Evolutionary conservation across 2,113 vertebrate species (phyloP).

Genomic region (Anolis sagrei): DNA sequence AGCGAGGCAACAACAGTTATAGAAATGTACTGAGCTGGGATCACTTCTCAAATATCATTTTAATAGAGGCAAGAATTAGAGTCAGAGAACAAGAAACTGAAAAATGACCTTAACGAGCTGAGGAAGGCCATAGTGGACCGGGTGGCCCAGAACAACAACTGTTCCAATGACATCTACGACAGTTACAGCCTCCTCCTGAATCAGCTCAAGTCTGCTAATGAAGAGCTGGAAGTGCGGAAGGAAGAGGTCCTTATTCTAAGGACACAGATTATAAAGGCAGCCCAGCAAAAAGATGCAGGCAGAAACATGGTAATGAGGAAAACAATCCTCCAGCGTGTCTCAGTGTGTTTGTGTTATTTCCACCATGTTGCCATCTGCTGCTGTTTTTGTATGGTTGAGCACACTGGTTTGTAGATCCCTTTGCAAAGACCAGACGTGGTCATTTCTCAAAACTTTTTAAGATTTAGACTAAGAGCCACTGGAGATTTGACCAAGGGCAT

Average conservation of each 20-base stretch:
- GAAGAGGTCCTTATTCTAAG: conserved; percentile 94
- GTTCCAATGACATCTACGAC: conserved; percentile 75
- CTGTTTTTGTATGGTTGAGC: neutral
- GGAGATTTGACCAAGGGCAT: too few species aligned
- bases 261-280: conserved; percentile 86
- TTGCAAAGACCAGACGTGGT: neutral
- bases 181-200: conserved; percentile 85
- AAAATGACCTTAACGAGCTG: conserved; percentile 93
- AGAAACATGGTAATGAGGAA: conserved; percentile 69
- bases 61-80: conserved; percentile 94
- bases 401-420: neutral
- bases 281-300: conserved; percentile 72
- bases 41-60: neutral
- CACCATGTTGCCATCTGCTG: neutral
- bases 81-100: conserved; percentile 94
- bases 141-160: conserved; percentile 72
- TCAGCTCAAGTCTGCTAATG: conserved; percentile 87
- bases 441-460: neutral
- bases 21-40: neutral
- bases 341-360: neutral
- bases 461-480: neutral
- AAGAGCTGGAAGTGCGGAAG: conserved; percentile 95
- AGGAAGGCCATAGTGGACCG: conserved; percentile 79
- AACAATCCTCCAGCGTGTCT: neutral
- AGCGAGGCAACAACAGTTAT: neutral